Evolutionary conservation across 2,113 vertebrate species (phyloP).

Genomic region (Dicrurus megarhynchus): DNA sequence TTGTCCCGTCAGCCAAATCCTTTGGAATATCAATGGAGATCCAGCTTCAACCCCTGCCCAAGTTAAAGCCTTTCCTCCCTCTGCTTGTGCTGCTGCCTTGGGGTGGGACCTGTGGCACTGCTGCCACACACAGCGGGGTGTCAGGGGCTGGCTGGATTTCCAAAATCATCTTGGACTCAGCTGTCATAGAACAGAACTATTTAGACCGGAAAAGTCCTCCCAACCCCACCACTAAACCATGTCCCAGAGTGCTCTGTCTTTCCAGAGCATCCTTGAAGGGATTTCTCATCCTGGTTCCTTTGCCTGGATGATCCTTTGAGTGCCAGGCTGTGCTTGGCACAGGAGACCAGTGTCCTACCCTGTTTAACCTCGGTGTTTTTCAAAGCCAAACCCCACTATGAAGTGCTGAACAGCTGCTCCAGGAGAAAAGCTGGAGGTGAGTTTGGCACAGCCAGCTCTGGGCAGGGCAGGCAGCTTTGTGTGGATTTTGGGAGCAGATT

Average conservation of each 20-base stretch:
- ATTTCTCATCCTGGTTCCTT: not conserved
- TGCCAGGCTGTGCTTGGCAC: not conserved
- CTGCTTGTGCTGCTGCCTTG: not conserved
- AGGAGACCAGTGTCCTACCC: accelerated
- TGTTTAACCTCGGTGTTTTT: accelerated
- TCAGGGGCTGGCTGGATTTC: not conserved
- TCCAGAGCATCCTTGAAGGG: not conserved
- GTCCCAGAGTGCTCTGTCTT: not conserved
- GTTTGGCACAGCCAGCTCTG: not conserved
- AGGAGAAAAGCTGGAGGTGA: not conserved
- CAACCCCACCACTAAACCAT: not conserved
- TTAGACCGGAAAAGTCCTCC: not conserved
- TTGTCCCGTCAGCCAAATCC: accelerated
- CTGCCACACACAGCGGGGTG: accelerated
- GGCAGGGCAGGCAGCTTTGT: not conserved
- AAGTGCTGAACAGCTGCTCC: not conserved
- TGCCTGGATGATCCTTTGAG: not conserved
- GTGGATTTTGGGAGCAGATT: not conserved
- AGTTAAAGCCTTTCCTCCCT: not conserved
- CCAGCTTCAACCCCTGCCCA: not conserved
- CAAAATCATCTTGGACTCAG: accelerated
- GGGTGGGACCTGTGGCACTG: not conserved
- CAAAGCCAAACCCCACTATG: not conserved
- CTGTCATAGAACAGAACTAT: accelerated
- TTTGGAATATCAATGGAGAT: not conserved